Evolutionary conservation across 2,797 vertebrate genomes (phyloP).

Genomic region (Thunnus albacares): DNA sequence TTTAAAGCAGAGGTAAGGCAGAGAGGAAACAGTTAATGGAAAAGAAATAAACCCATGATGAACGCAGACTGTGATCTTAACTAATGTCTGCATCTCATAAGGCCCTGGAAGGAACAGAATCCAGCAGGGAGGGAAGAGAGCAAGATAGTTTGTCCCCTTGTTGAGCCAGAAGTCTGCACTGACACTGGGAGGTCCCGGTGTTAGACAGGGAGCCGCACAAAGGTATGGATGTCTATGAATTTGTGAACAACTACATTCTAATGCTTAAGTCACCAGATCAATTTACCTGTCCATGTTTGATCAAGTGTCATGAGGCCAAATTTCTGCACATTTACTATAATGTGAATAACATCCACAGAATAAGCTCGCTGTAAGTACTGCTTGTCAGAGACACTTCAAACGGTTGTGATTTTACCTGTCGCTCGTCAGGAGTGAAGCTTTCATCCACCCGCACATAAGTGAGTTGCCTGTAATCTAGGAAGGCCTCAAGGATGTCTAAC

Average conservation of each 20-base stretch:
- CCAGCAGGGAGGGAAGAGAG: constrained; percentile 66
- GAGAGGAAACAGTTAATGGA: background rate
- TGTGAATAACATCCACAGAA: too few species aligned
- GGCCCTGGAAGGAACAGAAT: constrained; percentile 60
- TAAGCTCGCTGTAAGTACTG: background rate
- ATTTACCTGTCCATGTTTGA: background rate
- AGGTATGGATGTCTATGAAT: background rate
- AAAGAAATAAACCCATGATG: background rate
- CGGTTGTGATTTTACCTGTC: constrained; percentile 85
- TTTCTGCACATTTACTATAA: too few species aligned
- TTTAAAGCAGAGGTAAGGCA: background rate
- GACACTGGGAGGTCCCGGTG: constrained; percentile 50
- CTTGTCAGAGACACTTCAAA: background rate
- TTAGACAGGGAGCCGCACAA: constrained; percentile 56
- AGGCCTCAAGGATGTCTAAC: constrained; percentile 92
- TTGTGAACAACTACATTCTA: background rate
- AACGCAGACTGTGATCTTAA: background rate
- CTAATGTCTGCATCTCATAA: constrained; percentile 47
- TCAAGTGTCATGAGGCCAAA: too few species aligned
- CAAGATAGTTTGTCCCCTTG: constrained; percentile 54
- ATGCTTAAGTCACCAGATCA: fast-evolving
- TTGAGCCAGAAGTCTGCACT: constrained; percentile 60
- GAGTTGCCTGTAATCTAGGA: constrained; percentile 92
- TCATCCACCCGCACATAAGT: constrained; percentile 95
- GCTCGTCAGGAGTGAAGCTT: constrained; percentile 90